A percentile compares a stretch with the other conserved stretches of the same genome.
phyloP scores from a whole-genome alignment of 2,113 vertebrate genomes.

The Bombycilla garrulus region DNA sequence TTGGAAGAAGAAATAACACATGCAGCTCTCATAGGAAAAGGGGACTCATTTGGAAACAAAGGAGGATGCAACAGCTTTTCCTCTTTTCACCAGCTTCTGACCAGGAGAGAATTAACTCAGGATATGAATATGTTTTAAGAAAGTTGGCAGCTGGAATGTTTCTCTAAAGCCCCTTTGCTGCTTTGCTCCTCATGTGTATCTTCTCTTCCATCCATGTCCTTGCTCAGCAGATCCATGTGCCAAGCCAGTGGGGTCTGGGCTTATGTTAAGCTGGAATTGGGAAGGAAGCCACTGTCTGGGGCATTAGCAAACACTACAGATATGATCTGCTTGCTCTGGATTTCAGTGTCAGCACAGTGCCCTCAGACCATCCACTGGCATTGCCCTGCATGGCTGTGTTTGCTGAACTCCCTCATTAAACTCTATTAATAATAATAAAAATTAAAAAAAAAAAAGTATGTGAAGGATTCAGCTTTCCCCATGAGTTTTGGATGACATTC shows the following conservation, averaged over 20 bases:
- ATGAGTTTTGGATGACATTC: neutral
- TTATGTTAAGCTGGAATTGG: neutral
- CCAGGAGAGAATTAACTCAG: neutral
- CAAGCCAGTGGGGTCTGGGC: neutral
- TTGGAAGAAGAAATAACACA: neutral
- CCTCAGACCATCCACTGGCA: neutral
- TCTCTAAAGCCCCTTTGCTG: neutral
- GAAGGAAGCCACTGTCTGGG: neutral
- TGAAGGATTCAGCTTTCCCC: neutral
- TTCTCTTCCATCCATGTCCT: neutral
- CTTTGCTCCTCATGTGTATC: neutral
- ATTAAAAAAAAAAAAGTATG: neutral
- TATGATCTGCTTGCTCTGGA: neutral
- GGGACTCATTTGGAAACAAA: neutral
- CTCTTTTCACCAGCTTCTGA: neutral
- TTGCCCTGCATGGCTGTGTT: neutral
- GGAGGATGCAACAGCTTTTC: neutral
- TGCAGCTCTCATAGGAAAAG: neutral
- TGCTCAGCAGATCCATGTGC: neutral
- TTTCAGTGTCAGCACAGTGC: neutral
- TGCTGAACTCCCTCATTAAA: neutral
- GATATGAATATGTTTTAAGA: neutral
- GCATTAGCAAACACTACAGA: neutral
- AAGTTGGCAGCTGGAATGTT: neutral
- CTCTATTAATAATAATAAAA: neutral